Evolutionary conservation across 2,113 vertebrate genomes (phyloP), one percentile per base, ranked within the genome.

Genomic region (Zapornia atra): DNA sequence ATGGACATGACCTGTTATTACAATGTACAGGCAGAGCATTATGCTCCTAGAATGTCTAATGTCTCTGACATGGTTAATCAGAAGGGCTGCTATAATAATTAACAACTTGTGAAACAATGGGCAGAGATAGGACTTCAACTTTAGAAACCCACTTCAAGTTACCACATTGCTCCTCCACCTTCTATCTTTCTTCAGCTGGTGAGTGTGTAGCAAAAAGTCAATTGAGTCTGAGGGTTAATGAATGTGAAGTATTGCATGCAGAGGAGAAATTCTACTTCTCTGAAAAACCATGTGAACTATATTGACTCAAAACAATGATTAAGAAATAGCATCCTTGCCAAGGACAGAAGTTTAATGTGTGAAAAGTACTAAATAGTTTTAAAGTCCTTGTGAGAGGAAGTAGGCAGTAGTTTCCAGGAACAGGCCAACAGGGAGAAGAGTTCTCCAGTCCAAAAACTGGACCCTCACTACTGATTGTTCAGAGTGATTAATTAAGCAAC

Each of bases 71-170:
- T 6, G 22, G 85, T 53, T 93, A 75, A 94, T 88, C 75, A 79
- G 56, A 66, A 87, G 22, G 20, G 63, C 51, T 95, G 38, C 68
- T 81, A 25, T 9, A 88, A 79, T 50, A 75, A 86, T 34, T 26
- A 14, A 17, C 44, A 81, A 60, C 82, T 95, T 93, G 79, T 82
- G 93, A 96, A 96, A 96, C 61, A 72, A 48, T 19, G 80, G 86
- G 91, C 90, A 88, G 91, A 90, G 88, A 64, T 2, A 71, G 51
- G 38, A 82, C 33, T 86, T 76, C 26, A 56, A 15, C 64, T 92
- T 71, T 69, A 57, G 80, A 88, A 88, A 95, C 54, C 33, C 33
- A 51, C 78, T 79, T 85, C 53, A 72, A 61, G 70, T 94, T 82
- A 72, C 3, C 1, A 82, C 53, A 68, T 7, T 60, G 80, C 24